Evolutionary conservation across 2,888 invertebrate genomes (phyloP).

Genomic region (Catocala nupta): DNA sequence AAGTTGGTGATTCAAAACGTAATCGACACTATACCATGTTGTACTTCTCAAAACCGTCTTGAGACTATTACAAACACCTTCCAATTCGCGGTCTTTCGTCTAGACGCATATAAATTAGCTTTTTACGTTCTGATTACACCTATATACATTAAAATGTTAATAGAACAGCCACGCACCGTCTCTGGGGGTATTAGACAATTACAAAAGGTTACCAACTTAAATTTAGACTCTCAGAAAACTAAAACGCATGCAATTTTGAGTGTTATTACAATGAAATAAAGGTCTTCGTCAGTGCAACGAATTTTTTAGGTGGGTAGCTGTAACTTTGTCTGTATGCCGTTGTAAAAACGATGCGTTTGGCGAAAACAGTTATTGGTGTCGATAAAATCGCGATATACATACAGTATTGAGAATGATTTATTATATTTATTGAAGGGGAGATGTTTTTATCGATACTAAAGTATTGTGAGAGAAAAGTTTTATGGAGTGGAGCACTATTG

Average conservation of each 20-base stretch:
- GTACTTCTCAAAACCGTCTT: constrained; percentile 15
- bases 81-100: constrained; percentile 68
- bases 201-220: constrained; percentile 55
- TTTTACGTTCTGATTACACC: constrained; percentile 74
- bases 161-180: constrained; percentile 71
- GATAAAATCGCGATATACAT: constrained; percentile 75
- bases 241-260: constrained; percentile 16
- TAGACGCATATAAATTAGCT: constrained; percentile 78
- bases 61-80: constrained; percentile 47
- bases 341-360: constrained; percentile 71
- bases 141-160: constrained; percentile 81
- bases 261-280: constrained; percentile 17
- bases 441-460: constrained; percentile 55
- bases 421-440: constrained; percentile 68
- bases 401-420: constrained; percentile 70
- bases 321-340: constrained; percentile 43
- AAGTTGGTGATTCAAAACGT: neutral
- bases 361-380: constrained; percentile 65
- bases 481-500: constrained; percentile 35
- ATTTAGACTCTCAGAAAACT: constrained; percentile 16
- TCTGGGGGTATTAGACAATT: constrained; percentile 75
- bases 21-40: neutral
- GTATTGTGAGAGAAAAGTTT: constrained; percentile 46
- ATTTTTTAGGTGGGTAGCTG: constrained; percentile 16
- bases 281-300: neutral